phyloP scores from a whole-genome alignment of 2,113 vertebrate genomes.

The Ochotona princeps region DNA sequence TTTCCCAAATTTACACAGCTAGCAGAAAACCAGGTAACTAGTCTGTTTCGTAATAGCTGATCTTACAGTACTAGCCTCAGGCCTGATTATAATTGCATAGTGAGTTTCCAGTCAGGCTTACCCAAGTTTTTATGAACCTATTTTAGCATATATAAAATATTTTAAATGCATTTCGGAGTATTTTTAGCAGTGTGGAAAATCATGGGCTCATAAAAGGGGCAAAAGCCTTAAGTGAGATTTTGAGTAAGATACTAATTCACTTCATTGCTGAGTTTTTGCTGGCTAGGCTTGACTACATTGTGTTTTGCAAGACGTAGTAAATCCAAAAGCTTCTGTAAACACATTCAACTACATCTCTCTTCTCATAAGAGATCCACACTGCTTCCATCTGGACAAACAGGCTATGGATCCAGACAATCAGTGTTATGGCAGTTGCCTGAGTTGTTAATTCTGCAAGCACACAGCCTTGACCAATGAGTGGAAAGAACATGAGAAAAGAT shows the following conservation, averaged over 20 bases:
- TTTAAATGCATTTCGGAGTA: slow-evolving; percentile 52
- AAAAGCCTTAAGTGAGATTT: slow-evolving; percentile 3
- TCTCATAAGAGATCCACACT: background rate
- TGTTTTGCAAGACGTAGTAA: background rate
- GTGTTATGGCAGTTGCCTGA: background rate
- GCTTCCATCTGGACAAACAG: background rate
- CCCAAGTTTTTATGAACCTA: slow-evolving; percentile 32
- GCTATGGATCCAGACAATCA: background rate
- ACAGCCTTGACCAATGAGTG: background rate
- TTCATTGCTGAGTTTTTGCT: background rate
- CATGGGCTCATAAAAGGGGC: background rate
- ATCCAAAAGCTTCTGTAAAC: background rate
- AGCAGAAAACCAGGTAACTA: background rate
- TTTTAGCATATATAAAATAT: slow-evolving; percentile 38
- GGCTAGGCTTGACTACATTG: background rate
- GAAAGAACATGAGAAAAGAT: background rate
- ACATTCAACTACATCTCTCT: background rate
- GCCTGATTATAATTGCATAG: background rate
- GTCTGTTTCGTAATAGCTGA: slow-evolving; percentile 1
- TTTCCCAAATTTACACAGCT: background rate
- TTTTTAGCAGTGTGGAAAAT: slow-evolving; percentile 25
- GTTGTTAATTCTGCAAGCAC: background rate
- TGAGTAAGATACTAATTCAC: slow-evolving; percentile 19
- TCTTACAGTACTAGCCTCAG: background rate
- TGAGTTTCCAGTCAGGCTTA: background rate